Evolutionary conservation across 2,797 vertebrate species (phyloP).

Genomic region (Epinephelus coioides): DNA sequence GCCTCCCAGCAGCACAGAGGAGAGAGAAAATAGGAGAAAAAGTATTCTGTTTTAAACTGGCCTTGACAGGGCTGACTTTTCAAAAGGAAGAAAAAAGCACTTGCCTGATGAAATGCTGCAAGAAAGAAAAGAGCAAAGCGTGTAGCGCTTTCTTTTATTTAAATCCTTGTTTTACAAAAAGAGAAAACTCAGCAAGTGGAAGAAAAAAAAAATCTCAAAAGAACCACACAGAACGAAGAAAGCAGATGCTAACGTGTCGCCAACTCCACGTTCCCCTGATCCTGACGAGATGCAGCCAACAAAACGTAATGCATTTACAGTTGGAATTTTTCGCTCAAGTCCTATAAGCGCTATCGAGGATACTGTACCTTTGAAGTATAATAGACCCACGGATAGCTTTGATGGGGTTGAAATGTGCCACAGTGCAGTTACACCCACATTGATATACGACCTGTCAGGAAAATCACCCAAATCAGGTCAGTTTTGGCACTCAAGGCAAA

Average conservation of each 20-base stretch:
- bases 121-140: conserved; percentile 49
- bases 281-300: conserved; percentile 46
- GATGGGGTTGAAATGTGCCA: conserved; percentile 63
- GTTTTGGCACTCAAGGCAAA: conserved; percentile 73
- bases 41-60: conserved; percentile 61
- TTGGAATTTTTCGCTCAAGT: conserved; percentile 16
- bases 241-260: conserved; percentile 35
- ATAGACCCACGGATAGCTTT: conserved; percentile 49
- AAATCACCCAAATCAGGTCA: conserved; percentile 74
- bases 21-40: conserved; percentile 48
- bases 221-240: conserved; percentile 38
- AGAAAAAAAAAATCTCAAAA: conserved; percentile 30
- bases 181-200: conserved; percentile 41
- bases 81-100: conserved; percentile 69
- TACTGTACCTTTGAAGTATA: conserved; percentile 51
- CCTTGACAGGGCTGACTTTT: conserved; percentile 72
- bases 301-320: conserved; percentile 43
- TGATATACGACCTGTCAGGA: conserved; percentile 71
- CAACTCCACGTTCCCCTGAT: conserved; percentile 47
- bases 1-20: conserved; percentile 29
- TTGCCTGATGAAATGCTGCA: conserved; percentile 65
- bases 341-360: conserved; percentile 37
- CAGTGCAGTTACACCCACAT: conserved; percentile 39
- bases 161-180: conserved; percentile 51
- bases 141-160: conserved; percentile 44